These are phyloP conservation scores for Drosophila melanocephala DNA, from an alignment of 2,888 invertebrate species.

Conservation along the genomic window DNA sequence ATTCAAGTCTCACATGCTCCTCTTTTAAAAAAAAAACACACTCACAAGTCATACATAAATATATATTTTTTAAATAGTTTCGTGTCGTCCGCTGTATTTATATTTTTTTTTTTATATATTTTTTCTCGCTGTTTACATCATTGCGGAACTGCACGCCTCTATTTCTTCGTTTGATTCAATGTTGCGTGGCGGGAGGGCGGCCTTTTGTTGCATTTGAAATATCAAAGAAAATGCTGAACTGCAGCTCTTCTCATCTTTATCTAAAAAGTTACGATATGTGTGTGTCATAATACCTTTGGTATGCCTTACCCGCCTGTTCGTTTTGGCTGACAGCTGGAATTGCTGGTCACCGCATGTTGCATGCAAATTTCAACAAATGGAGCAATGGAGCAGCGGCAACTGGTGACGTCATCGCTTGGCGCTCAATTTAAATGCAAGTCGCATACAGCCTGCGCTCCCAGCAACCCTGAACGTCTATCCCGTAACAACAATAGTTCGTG, in stretches of 20 bases:
- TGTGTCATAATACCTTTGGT: conserved; percentile 76
- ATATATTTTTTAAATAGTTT: conserved; percentile 60
- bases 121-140: conserved; percentile 72
- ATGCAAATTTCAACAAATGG: conserved; percentile 72
- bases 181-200: conserved; percentile 48
- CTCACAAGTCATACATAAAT: background rate
- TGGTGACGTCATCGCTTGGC: conserved; percentile 59
- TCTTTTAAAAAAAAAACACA: conserved; percentile 20
- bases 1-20: conserved; percentile 47
- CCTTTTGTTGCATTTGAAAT: conserved; percentile 74
- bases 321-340: conserved; percentile 16
- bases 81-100: conserved; percentile 56
- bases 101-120: conserved; percentile 18
- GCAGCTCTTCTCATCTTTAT: conserved; percentile 62
- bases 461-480: conserved; percentile 41
- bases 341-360: conserved; percentile 37
- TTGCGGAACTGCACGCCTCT: conserved; percentile 67
- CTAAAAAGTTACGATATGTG: conserved; percentile 45
- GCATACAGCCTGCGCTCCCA: conserved; percentile 40
- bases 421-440: conserved; percentile 70
- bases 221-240: conserved; percentile 53
- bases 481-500: conserved; percentile 8
- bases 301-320: conserved; percentile 35
- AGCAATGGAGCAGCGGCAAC: conserved; percentile 49
- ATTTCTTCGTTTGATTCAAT: conserved; percentile 28